Base-by-base conservation (phyloP, 2,797 vertebrate species). In the Alfaro cultratus region DNA sequence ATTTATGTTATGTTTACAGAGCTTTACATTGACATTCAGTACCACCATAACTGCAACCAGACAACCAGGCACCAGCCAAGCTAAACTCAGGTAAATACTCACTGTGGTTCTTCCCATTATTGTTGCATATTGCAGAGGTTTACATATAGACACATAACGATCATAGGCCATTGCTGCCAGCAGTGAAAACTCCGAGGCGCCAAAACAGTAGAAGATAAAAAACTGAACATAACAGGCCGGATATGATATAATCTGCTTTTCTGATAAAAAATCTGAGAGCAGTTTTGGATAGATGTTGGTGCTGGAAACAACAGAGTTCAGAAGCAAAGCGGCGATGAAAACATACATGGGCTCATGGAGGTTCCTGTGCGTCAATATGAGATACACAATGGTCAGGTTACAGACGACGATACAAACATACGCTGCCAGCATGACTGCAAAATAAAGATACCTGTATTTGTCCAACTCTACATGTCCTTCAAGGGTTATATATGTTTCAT, bases 81-180 rank as follows among this genome's bases (percentile, higher is more conserved):
- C 51, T 0, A 83, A 62, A 60, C 71, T 0, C 13, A 91, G 18
- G 0, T 82, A 62, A 15, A 46, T 16, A n/a, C 0, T 45, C 2
- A 83, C 72, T 13, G 4, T 80, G 0, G 11, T 75, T 77, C 55
- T 79, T 9, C 39, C 85, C 78, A 87, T 81, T 0, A 86, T 77
- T 4, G 36, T 1, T 0, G 53, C 0, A 55, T 91, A 89, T 71
- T 86, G 64, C 31, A 91, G 0, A 71, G 86, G 89, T 76, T 86
- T 88, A 76, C 87, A 91, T 68, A 91, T 90, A 39, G 84, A 86
- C 45, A 86, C 85, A 47, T 88, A 89, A 12, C 87, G 80, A 74
- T 91, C 91, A 64, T 86, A 87, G 0, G 88, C 26, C 88, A 91
- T 91, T 0, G n/a, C 80, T 34, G 88, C 36, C 49, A 93, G 34